phyloP scores from a whole-genome alignment of 2,113 vertebrate species.

The Blennius ocellaris region DNA sequence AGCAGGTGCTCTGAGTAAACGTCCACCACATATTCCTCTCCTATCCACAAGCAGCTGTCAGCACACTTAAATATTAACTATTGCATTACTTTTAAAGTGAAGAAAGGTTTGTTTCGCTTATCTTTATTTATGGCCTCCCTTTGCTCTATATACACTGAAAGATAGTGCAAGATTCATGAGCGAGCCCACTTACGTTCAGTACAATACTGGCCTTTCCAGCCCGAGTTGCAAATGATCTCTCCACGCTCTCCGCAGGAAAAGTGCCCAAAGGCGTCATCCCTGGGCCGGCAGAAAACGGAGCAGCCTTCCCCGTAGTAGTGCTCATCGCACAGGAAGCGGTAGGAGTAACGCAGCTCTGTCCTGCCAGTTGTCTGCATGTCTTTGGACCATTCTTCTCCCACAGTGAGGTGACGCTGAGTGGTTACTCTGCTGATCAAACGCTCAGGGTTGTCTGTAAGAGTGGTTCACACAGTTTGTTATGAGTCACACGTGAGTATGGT shows the following conservation, averaged over 20 bases:
- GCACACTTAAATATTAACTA: conserved; percentile 34
- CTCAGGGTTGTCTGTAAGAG: conserved; percentile 90
- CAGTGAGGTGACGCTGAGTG: conserved; percentile 94
- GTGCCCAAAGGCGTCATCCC: conserved; percentile 96
- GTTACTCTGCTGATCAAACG: conserved; percentile 94
- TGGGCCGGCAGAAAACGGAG: conserved; percentile 95
- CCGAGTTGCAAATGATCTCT: conserved; percentile 95
- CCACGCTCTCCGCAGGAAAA: conserved; percentile 96
- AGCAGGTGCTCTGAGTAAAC: conserved; percentile 21
- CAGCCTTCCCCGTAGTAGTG: conserved; percentile 98
- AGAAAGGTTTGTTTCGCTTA: neutral
- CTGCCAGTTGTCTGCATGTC: conserved; percentile 91
- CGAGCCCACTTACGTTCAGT: conserved; percentile 90
- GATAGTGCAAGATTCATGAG: conserved; percentile 2
- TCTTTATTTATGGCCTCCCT: neutral
- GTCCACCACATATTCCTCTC: conserved; percentile 25
- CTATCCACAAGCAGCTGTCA: conserved; percentile 15
- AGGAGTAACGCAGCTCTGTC: conserved; percentile 96
- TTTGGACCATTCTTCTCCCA: conserved; percentile 97
- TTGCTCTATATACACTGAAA: neutral
- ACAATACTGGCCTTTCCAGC: conserved; percentile 98
- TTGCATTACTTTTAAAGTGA: neutral
- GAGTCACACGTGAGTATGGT: neutral
- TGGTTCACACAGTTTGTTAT: conserved; percentile 17
- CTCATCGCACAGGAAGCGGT: conserved; percentile 96